Evolutionary conservation across 1,140 invertebrate species (phyloP), one percentile per base, ranked within the genome.

Genomic region (Zaprionus camerounensis): DNA sequence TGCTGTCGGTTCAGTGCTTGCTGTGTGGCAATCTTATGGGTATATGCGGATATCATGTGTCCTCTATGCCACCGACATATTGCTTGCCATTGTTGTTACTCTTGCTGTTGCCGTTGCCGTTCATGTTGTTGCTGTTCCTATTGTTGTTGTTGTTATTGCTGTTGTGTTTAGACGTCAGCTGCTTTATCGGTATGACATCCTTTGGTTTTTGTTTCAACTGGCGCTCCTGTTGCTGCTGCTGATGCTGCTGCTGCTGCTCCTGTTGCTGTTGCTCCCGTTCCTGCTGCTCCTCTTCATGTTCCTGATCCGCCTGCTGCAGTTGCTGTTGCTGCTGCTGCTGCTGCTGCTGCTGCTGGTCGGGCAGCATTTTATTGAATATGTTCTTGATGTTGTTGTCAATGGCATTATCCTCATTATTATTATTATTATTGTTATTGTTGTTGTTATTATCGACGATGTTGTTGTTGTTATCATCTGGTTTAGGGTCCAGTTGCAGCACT

Each of bases 131-230:
- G 34, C 58, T 75, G 49, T 15, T 64, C 4, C 61, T 68, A 61
- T 64, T 28, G 34, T 63, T 75, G 53, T 15, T 28, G 44, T 56
- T 73, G 36, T 58, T 74, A 64, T 38, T 68, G 24, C 17, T 70
- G 56, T 78, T 79, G 69, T 58, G 31, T 71, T 57, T 81, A 67
- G 74, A 71, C 57, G 85, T 73, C 69, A 91, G 75, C 75, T 91
- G 90, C 76, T 90, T 91, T 90, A 91, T 91, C 75, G 84, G 90
- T 77, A 91, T 86, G 55, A 90, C 81, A 81, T 91, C 90, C 85
- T 91, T 91, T 79, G 84, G 77, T 72, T 88, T 91, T 63, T 79
- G 67, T 71, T 73, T 57, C 68, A 78, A 57, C 59, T 70, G 63
- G 46, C 65, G 67, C 49, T 62, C 28, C 56, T 83, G 57, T 64